Evolutionary conservation across 1,140 invertebrate genomes (phyloP).

Genomic region (Leptinotarsa texana): DNA sequence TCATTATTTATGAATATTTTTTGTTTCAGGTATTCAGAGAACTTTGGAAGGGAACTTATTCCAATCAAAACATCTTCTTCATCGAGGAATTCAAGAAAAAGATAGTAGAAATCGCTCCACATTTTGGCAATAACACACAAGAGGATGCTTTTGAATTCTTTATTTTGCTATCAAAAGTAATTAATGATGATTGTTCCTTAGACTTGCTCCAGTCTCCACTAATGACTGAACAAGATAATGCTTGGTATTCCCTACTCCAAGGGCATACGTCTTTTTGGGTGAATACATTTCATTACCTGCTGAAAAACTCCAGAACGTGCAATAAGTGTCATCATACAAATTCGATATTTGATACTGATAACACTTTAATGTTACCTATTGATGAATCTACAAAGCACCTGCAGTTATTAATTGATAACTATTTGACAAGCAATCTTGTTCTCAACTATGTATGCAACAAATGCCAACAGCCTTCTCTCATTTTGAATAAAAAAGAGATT

Average conservation of each 20-base stretch:
- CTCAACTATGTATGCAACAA: slow-evolving; percentile 42
- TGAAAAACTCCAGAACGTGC: slow-evolving; percentile 42
- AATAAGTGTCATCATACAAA: slow-evolving; percentile 37
- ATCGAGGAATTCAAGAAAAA: slow-evolving; percentile 43
- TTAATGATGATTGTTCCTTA: slow-evolving; percentile 43
- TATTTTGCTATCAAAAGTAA: slow-evolving; percentile 42
- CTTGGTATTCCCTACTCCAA: slow-evolving; percentile 43
- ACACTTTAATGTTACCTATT: slow-evolving; percentile 45
- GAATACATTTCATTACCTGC: slow-evolving; percentile 47
- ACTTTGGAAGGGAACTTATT: slow-evolving; percentile 38
- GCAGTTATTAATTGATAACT: slow-evolving; percentile 39
- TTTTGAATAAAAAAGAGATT: slow-evolving; percentile 38
- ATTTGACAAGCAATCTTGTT: slow-evolving; percentile 42
- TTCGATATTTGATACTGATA: slow-evolving; percentile 46
- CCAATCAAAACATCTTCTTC: slow-evolving; percentile 31
- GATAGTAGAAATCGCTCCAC: slow-evolving; percentile 39
- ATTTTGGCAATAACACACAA: slow-evolving; percentile 42
- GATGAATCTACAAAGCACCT: slow-evolving; percentile 37
- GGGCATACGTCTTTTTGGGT: slow-evolving; percentile 45
- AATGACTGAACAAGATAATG: slow-evolving; percentile 41
- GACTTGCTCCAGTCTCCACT: slow-evolving; percentile 33
- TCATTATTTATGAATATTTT: slow-evolving; percentile 19
- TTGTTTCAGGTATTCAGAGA: slow-evolving; percentile 17
- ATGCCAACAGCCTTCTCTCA: slow-evolving; percentile 39
- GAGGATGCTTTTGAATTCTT: slow-evolving; percentile 51